Conservation (phyloP, 1,140 invertebrate species). For the Bombus picipes region DNA sequence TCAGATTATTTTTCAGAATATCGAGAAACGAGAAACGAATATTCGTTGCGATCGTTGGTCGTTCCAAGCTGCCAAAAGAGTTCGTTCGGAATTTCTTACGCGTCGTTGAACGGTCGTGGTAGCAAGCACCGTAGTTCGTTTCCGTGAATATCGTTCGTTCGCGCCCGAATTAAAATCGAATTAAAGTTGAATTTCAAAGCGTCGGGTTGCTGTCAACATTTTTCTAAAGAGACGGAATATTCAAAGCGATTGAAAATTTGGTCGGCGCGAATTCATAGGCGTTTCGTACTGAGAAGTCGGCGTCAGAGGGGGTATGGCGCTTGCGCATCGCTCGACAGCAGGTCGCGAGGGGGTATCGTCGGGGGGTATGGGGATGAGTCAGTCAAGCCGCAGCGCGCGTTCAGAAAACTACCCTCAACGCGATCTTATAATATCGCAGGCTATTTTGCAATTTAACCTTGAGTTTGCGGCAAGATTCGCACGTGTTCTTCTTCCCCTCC, state of each 20-base stretch:
- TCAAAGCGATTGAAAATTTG: conserved; percentile 53
- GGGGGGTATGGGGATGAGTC: conserved; percentile 80
- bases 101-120: no score
- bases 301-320: conserved; percentile 59
- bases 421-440: conserved; percentile 45
- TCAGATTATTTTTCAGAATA: neutral
- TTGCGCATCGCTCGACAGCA: conserved; percentile 64
- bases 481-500: conserved; percentile 18
- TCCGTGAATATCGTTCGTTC: no score
- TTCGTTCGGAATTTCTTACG: no score
- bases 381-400: conserved; percentile 83
- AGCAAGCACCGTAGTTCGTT: no score
- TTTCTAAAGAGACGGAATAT: neutral
- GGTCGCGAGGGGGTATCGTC: conserved; percentile 61
- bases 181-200: neutral
- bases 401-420: conserved; percentile 80
- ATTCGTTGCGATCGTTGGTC: neutral
- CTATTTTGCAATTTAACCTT: conserved; percentile 58
- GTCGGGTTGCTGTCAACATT: neutral
- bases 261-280: conserved; percentile 71
- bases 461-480: conserved; percentile 37
- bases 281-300: conserved; percentile 50
- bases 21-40: neutral
- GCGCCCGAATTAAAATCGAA: neutral
- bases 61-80: no score